phyloP scores from a whole-genome alignment of 2,113 vertebrate species.

The Balaenoptera acutorostrata region DNA sequence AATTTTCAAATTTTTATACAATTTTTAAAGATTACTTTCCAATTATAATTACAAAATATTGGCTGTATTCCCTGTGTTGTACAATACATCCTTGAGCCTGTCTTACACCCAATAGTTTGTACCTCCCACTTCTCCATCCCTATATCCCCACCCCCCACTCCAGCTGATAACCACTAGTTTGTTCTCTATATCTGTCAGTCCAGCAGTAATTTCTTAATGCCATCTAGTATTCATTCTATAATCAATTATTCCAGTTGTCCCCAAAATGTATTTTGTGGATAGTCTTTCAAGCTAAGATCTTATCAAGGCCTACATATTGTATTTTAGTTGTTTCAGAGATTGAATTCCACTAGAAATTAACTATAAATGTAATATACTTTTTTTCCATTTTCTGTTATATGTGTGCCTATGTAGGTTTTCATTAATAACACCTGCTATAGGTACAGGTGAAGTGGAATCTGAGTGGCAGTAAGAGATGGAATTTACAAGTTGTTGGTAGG shows the following conservation, averaged over 20 bases:
- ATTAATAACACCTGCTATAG: neutral
- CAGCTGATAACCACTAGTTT: neutral
- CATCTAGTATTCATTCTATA: neutral
- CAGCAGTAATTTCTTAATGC: neutral
- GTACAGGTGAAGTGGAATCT: neutral
- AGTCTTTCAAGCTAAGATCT: constrained; percentile 15
- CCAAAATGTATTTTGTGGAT: neutral
- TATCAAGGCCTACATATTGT: neutral
- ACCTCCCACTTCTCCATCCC: neutral
- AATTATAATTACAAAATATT: neutral
- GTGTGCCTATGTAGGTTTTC: neutral
- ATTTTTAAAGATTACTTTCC: neutral
- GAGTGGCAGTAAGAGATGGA: neutral
- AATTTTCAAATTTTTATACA: neutral
- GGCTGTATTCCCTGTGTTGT: neutral
- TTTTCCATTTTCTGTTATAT: neutral
- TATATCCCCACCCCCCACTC: neutral
- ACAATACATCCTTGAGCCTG: neutral
- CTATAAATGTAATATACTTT: neutral
- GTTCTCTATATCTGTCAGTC: neutral
- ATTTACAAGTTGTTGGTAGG: neutral
- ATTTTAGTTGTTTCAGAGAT: constrained; percentile 38
- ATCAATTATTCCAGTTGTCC: neutral
- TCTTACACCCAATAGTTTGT: neutral
- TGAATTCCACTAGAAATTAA: neutral